Evolutionary conservation across 2,797 vertebrate genomes (phyloP), one percentile per base, ranked within the genome.

Genomic region (Alca torda): DNA sequence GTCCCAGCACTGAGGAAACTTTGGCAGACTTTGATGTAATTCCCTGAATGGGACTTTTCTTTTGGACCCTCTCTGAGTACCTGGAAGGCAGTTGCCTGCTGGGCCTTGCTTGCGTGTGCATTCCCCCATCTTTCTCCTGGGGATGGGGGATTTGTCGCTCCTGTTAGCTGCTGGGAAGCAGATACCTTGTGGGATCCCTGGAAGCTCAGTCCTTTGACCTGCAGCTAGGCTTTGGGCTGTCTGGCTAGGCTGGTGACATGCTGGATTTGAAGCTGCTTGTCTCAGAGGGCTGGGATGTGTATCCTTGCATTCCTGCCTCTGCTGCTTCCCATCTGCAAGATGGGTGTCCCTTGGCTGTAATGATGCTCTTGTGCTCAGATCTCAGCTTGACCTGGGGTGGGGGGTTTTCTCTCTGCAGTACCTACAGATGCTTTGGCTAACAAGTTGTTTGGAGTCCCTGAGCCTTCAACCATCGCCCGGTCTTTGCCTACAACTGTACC

Each of bases 391-490:
- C 80, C 1, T 11, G 0, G 26, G 3, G 4, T 2, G 31, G 37
- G n/a, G 33, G 46, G 7, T 3, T 57, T 87, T 92, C 35, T 93
- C 35, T 89, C 79, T 91, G 60, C 95, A 99, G 99, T 99, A 95
- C 99, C 99, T 75, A 99, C 99, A 88, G 99, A 99, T 6, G 99
- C 99, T 95, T 97, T 99, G 98, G 99, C 99, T 35, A 99, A 99
- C 97, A 99, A 99, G 86, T 98, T 99, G 81, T 99, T 99, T 16
- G 99, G 99, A 33, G 99, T 98, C 60, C 99, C 99, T 0, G 99
- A 99, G 77, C 99, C 99, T 17, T 99, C 99, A 25, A 97, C 98
- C 5, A 99, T 98, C 0, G 99, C 99, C 60, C 99, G 99, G 93
- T 99, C 99, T 51, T 97, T 99, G 86, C 99, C 99, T 33, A 99